Evolutionary conservation across 2,113 vertebrate genomes (phyloP).

Genomic region (Centrocercus urophasianus): DNA sequence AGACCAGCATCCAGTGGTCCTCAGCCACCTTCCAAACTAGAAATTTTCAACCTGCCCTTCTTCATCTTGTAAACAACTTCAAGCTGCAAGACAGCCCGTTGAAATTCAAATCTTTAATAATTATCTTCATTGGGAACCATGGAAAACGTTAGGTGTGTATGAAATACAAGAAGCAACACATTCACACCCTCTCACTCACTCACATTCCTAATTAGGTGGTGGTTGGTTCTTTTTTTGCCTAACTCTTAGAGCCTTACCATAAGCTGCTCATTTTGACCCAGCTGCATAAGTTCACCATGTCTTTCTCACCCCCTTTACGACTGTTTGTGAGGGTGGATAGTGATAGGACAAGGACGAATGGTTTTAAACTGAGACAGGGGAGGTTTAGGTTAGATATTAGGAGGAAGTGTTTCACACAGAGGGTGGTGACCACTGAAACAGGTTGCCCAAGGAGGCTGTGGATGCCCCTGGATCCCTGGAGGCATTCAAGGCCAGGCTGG

Average conservation of each 20-base stretch:
- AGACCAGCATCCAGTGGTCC: background rate
- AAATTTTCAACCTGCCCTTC: background rate
- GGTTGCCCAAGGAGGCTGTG: no score
- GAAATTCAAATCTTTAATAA: background rate
- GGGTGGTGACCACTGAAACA: no score
- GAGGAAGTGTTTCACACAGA: no score
- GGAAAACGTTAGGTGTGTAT: background rate
- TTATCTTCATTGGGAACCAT: background rate
- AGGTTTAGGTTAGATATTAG: no score
- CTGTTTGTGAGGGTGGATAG: no score
- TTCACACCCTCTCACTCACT: background rate
- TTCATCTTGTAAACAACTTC: rapidly evolving
- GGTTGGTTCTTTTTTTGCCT: rapidly evolving
- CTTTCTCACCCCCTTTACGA: background rate
- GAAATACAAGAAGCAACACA: background rate
- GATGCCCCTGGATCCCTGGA: no score
- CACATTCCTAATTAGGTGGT: no score
- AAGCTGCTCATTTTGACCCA: background rate
- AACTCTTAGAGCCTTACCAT: background rate
- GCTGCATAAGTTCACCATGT: rapidly evolving
- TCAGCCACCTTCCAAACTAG: background rate
- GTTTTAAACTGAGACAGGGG: no score
- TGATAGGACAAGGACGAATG: no score
- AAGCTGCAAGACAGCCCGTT: background rate
- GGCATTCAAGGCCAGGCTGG: no score